phyloP scores from a whole-genome alignment of 2,797 vertebrate genomes.

The Anas acuta region DNA sequence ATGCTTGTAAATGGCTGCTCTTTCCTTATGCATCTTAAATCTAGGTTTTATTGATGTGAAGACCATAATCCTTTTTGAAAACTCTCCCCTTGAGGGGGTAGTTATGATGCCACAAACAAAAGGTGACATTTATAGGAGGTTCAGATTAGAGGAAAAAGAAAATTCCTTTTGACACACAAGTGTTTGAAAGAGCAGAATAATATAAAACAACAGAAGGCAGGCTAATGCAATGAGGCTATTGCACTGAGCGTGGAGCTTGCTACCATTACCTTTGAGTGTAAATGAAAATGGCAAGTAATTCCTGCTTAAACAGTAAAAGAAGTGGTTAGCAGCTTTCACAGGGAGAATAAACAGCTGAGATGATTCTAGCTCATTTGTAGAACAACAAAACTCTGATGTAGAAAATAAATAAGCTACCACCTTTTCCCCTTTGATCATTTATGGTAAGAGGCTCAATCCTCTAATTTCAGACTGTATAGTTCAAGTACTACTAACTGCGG shows the following conservation, averaged over 20 bases:
- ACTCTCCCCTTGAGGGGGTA: neutral
- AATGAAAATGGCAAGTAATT: constrained; percentile 26
- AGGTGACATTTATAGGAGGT: neutral
- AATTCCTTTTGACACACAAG: neutral
- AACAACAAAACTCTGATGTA: constrained; percentile 1
- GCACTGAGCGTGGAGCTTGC: neutral
- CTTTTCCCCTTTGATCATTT: constrained; percentile 3
- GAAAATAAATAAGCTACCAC: neutral
- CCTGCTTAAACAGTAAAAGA: neutral
- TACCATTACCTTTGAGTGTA: neutral
- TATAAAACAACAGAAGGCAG: neutral
- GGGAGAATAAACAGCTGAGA: neutral
- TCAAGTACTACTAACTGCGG: neutral
- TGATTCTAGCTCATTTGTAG: neutral
- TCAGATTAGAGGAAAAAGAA: neutral
- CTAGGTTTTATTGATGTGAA: neutral
- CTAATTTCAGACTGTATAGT: neutral
- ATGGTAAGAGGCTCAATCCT: neutral
- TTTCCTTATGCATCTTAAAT: neutral
- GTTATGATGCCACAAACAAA: neutral
- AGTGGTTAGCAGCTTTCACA: neutral
- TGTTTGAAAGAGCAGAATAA: neutral
- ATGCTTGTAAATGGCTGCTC: neutral
- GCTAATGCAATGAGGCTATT: neutral
- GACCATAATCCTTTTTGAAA: neutral